These are phyloP conservation scores for Hybognathus amarus DNA, from an alignment of 2,797 vertebrate genomes.

Conservation along the genomic window DNA sequence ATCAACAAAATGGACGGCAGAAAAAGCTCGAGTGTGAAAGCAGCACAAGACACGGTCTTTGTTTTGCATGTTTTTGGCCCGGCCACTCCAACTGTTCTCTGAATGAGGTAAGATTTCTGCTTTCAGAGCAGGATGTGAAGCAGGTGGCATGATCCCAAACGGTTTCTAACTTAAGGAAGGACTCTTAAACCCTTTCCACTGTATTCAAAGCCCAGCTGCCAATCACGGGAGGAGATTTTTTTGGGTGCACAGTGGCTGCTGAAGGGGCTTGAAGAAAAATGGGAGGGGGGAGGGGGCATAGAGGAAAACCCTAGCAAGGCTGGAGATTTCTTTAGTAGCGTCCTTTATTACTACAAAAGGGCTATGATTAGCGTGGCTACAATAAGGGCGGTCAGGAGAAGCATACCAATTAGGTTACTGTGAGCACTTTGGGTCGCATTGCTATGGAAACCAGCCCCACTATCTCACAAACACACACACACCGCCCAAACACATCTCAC, in stretches of 20 bases:
- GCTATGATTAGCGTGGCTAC: constrained; percentile 98
- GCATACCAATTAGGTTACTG: constrained; percentile 97
- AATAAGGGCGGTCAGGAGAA: constrained; percentile 96
- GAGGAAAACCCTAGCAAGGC: constrained; percentile 80
- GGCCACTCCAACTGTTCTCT: constrained; percentile 31
- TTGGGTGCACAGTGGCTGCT: constrained; percentile 50
- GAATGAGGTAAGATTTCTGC: constrained; percentile 55
- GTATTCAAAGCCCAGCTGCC: constrained; percentile 57
- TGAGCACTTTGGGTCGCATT: constrained; percentile 83
- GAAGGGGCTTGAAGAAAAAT: constrained; percentile 69
- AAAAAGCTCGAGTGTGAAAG: constrained; percentile 9
- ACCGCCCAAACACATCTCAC: constrained; percentile 56
- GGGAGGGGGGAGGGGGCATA: constrained; percentile 65
- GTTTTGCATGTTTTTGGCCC: constrained; percentile 29
- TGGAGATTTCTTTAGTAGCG: constrained; percentile 90
- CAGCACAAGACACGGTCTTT: constrained; percentile 24
- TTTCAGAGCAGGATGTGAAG: constrained; percentile 52
- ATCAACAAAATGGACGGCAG: background rate
- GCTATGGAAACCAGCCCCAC: constrained; percentile 89
- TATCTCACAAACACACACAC: constrained; percentile 56
- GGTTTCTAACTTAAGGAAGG: constrained; percentile 39
- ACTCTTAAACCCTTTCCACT: constrained; percentile 52
- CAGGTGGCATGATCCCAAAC: constrained; percentile 58
- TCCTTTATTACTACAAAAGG: constrained; percentile 92
- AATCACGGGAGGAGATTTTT: constrained; percentile 52